Base-by-base conservation (phyloP, 2,888 invertebrate species). In the Serrognathus titanus region DNA sequence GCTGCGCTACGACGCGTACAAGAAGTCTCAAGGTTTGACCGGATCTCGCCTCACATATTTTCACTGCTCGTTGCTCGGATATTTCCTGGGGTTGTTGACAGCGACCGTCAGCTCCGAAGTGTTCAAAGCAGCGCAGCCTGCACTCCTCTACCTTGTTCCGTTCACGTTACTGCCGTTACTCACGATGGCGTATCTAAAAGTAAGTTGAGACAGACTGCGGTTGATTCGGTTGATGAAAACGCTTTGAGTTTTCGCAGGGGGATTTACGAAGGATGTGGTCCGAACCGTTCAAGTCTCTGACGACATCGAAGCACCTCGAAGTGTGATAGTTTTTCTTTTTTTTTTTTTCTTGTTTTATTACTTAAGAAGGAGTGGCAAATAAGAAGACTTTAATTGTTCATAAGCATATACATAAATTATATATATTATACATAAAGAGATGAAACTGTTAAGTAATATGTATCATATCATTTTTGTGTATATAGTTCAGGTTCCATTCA, bases 261-360 rank as follows among this genome's bases (percentile, higher is more conserved):
- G 97, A 97, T 82, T 83, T 97, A 70, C 83, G 95, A 75, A 85
- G 96, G 71, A 97, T 97, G 97, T 97, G 97, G 97, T 94, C 93
- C 73, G 97, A 95, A 79, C 94, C 94, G 64, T 95, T 95, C 80
- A 92, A 92, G 80, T 83, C 89, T 67, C 88, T 91, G 70, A 85
- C 85, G 72, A 84, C 86, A 72, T 86, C 91, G 67, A 94, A 92
- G 79, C 88, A 89, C 79, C 82, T 89, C 80, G 89, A 89, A 80
- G 89, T 90, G 84, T 89, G 86, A 87, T 76, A 75, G 53, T 53
- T 53, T 48, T 53, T 46, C 4, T 20, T 20, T 31, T 31, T 31
- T 5, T 31, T 31, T 31, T 6, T 2, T 31, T 31, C 24, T 31
- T 7, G 24, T 31, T 31, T 31, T 31, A 31, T 31, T 31, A 31